Percentiles rank a stretch among this genome's conserved stretches.
Conservation (phyloP, 2,113 vertebrate species). For the Pygathrix nemaeus region DNA sequence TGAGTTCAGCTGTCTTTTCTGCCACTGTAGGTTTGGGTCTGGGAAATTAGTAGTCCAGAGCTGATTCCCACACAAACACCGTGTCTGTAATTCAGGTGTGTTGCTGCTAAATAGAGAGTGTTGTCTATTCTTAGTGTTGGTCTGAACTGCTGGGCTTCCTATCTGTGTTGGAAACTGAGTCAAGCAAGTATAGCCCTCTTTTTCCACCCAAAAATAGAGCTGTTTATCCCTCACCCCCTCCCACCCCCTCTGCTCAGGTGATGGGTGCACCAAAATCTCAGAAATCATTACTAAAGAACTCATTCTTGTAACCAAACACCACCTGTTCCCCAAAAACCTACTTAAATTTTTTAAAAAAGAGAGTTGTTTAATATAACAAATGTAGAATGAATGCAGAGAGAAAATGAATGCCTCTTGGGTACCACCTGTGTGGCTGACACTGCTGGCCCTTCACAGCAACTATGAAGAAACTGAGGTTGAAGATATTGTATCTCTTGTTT, state of each 20-base stretch:
- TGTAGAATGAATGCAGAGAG: neutral
- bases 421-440: neutral
- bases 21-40: neutral
- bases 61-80: neutral
- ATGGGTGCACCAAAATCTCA: too few relatives aligned
- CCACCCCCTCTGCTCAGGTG: too few relatives aligned
- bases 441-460: neutral
- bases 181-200: neutral
- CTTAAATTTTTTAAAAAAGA: neutral
- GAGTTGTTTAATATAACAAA: neutral
- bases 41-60: slow-evolving; percentile 5
- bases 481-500: neutral
- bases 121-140: neutral
- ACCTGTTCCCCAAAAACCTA: too few relatives aligned
- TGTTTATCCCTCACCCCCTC: neutral
- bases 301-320: too few relatives aligned
- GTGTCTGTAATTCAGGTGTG: neutral
- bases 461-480: neutral
- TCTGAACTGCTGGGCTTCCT: neutral
- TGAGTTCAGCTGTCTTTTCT: neutral
- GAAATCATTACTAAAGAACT: too few relatives aligned
- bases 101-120: neutral
- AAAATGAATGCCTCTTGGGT: neutral
- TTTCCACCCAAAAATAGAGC: neutral
- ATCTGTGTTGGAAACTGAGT: neutral